Evolutionary conservation across 2,797 vertebrate genomes (phyloP), one percentile per base, ranked within the genome.

Genomic region (Knipowitschia caucasica): DNA sequence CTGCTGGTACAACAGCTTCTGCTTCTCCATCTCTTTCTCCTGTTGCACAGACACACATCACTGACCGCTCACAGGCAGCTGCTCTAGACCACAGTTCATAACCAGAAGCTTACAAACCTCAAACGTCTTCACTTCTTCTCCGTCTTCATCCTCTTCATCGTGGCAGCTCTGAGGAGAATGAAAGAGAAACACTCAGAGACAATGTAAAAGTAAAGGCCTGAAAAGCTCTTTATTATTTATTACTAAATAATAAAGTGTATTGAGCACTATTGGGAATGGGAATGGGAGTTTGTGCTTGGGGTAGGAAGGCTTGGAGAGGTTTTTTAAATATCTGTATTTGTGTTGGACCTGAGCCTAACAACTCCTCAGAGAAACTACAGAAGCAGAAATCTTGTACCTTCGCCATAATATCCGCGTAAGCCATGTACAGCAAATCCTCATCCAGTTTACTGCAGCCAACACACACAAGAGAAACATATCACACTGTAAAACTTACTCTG

Each of bases 21-120:
- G 95, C 68, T 98, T 98, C 84, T 98, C 95, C 95, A 98, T 97
- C 84, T 98, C 95, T 40, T 98, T 98, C 77, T 98, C 95, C 95
- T 98, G 69, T 80, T 86, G 31, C 21, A 8, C 21, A 21, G 1
- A 59, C 54, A 71, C 8, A 49, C 7, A 5, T 20, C 2, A 43
- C 11, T 26, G 9, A 18, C 40, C 1, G 36, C 24, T 49, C 46
- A 17, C 17, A 47, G 10, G 7, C 26, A 31, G 4, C 5, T 3
- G 0, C 5, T 10, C 14, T 10, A 25, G 6, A 20, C 21, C 7
- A 30, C 3, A 17, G 18, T 8, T 0, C 10, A 34, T n/a, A 20
- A 15, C 12, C 26, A 62, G 18, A 4, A 38, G 46, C 9, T 45
- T 21, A 82, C 94, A 82, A 89, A 98, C 95, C 88, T 98, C 95